Conservation (phyloP, 2,888 invertebrate species). For the Agriotes lineatus region DNA sequence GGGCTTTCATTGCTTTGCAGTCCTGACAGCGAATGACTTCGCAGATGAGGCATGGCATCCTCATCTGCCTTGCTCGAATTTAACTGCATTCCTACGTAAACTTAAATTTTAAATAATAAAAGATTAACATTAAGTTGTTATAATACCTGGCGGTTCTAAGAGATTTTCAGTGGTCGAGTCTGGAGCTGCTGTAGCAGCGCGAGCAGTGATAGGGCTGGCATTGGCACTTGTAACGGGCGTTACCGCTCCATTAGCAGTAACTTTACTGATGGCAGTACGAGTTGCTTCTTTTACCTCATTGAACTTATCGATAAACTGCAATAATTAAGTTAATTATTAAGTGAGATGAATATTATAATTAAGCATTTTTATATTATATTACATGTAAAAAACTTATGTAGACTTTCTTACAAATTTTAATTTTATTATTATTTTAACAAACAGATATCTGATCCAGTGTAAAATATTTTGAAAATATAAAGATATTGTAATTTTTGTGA, state of each 20-base stretch:
- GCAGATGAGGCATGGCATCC: slow-evolving; percentile 69
- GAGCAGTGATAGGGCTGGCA: slow-evolving; percentile 84
- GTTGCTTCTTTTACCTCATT: slow-evolving; percentile 98
- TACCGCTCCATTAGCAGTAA: slow-evolving; percentile 75
- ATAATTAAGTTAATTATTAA: slow-evolving; percentile 24
- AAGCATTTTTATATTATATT: no score
- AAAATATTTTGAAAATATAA: no score
- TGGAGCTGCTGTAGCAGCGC: slow-evolving; percentile 71
- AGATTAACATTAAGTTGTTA: no score
- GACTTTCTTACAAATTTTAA: no score
- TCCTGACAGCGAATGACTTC: slow-evolving; percentile 73
- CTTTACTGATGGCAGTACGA: slow-evolving; percentile 77
- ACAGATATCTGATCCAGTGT: no score
- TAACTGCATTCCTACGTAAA: slow-evolving; percentile 23
- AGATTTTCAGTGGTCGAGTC: slow-evolving; percentile 65
- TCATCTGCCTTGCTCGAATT: slow-evolving; percentile 57
- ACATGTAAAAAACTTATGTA: no score
- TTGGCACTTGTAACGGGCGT: slow-evolving; percentile 91
- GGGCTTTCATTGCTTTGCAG: slow-evolving; percentile 75
- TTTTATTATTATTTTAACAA: no score
- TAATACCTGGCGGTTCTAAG: slow-evolving; percentile 66
- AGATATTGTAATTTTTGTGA: no score
- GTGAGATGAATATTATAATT: no score
- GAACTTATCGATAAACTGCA: slow-evolving; percentile 96
- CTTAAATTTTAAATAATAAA: no score